Evolutionary conservation across 2,888 invertebrate genomes (phyloP), one percentile per base, ranked within the genome.

Genomic region (Xestia xanthographa): DNA sequence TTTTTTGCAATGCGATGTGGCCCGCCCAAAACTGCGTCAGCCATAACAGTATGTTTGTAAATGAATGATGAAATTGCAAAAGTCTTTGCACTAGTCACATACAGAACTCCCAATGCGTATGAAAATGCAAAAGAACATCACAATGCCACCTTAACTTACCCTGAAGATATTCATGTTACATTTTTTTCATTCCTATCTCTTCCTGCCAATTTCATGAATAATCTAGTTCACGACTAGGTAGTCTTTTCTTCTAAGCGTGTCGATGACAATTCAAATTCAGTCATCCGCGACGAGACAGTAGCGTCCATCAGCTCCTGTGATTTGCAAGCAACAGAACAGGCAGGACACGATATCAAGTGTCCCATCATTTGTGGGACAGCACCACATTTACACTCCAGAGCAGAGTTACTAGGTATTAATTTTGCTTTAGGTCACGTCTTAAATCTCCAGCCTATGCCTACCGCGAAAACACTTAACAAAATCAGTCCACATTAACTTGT

Each of bases 401-500:
- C 1, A 45, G 45, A 41, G 41, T 45, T 17, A 45, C 17, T 48
- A 48, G 20, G 50, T 4, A n/a, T 11, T 50, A 22, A 22, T n/a
- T 9, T n/a, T 22, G 50, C 50, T 50, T 22, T 50, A 22, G 22
- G 11, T n/a, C n/a, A 4, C 5, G 3, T 53, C 14, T 26, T 56
- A 56, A 76, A 43, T 29, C 12, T 50, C 14, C 9, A 0, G 22
- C 41, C 12, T 41, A 58, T 5, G n/a, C 56, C 14, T 14, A 26
- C 29, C 20, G 20, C 26, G 14, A 62, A 26, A 71, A 41, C 20
- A 38, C 29, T 63, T 17, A 41, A 73, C 53, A 22, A 48, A 80
- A 77, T 56, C 72, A 71, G 66, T 56, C 41, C 60, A 56, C 48
- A 83, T 79, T 45, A 66, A 48, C 66, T 73, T 80, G 66, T 84